phyloP scores from a whole-genome alignment of 2,113 vertebrate species.

The Felis chaus region DNA sequence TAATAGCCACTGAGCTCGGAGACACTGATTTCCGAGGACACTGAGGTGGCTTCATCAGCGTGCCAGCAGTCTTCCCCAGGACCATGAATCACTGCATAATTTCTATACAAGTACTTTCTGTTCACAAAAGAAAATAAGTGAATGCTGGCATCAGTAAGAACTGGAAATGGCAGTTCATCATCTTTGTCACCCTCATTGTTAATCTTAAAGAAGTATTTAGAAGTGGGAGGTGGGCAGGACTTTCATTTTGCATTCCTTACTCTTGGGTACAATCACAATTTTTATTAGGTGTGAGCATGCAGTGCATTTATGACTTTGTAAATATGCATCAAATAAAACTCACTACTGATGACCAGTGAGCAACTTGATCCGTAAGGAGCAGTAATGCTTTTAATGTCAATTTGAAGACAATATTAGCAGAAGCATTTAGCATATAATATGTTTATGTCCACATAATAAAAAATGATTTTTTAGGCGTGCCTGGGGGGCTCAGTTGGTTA shows the following conservation, averaged over 20 bases:
- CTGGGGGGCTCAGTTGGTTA: too few relatives aligned
- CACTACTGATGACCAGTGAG: not conserved
- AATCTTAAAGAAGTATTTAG: not conserved
- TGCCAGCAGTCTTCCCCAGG: not conserved
- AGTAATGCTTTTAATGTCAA: not conserved
- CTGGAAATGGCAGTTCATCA: not conserved
- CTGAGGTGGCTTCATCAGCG: not conserved
- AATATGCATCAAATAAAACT: not conserved
- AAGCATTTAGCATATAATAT: not conserved
- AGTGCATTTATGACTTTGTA: not conserved
- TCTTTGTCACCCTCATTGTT: not conserved
- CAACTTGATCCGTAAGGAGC: not conserved
- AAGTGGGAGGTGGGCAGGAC: not conserved
- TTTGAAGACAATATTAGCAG: not conserved
- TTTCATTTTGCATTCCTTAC: not conserved
- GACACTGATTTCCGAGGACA: not conserved
- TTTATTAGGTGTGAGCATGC: not conserved
- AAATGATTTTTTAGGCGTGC: not conserved
- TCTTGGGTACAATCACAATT: not conserved
- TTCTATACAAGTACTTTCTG: not conserved
- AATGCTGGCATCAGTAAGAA: not conserved
- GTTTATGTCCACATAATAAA: not conserved
- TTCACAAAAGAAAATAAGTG: not conserved
- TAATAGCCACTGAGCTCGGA: not conserved
- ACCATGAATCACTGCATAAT: slow-evolving; percentile 20